phyloP scores from a whole-genome alignment of 2,888 invertebrate species.

The Trimorus sp. region DNA sequence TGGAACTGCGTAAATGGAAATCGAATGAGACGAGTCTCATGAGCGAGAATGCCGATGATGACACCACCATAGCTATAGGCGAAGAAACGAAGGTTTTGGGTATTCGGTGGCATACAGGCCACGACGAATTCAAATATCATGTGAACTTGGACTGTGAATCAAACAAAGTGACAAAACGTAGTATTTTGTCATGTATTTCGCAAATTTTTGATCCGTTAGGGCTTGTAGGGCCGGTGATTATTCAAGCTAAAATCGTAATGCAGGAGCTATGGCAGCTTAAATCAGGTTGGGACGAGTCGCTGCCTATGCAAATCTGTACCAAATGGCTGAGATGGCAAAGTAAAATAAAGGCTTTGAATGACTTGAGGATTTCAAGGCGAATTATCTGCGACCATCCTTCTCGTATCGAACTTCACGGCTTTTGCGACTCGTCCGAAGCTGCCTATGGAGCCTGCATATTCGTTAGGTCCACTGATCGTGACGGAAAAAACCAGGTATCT shows the following conservation, averaged over 20 bases:
- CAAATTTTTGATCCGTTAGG: conserved; percentile 6
- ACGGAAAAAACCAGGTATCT: not conserved
- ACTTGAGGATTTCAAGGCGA: conserved; percentile 51
- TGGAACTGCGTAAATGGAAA: conserved; percentile 34
- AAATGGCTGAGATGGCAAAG: not conserved
- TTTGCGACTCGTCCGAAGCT: conserved; percentile 8
- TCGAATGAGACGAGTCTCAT: conserved; percentile 22
- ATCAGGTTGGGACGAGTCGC: conserved; percentile 1
- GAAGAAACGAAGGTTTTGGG: conserved; percentile 20
- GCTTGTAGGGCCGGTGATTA: not conserved
- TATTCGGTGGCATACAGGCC: not conserved
- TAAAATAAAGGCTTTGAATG: conserved; percentile 51
- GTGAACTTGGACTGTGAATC: not conserved
- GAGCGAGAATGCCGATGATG: not conserved
- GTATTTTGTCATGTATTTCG: not conserved
- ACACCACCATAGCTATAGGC: not conserved
- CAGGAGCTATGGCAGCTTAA: not conserved
- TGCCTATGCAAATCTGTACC: not conserved
- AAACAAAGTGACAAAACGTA: not conserved
- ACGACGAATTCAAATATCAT: not conserved
- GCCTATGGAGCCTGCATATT: conserved; percentile 28
- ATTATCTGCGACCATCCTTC: conserved; percentile 17
- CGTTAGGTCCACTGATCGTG: not conserved
- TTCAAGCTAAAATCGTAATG: conserved; percentile 2
- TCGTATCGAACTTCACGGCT: conserved; percentile 61